Conservation (phyloP, 2,888 invertebrate genomes). For the Tolmerus cingulatus region DNA sequence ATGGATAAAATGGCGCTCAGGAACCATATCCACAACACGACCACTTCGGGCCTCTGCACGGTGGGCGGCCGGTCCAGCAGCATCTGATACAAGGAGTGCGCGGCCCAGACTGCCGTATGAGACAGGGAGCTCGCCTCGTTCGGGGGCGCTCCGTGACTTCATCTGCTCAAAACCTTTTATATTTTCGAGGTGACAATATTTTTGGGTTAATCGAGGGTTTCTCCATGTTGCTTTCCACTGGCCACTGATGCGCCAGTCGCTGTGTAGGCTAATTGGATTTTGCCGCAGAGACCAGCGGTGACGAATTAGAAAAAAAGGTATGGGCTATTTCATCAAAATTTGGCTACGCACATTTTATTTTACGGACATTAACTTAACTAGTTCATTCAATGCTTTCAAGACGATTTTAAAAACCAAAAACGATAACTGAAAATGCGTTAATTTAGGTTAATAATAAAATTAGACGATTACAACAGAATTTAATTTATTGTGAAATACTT, state of each 20-base stretch:
- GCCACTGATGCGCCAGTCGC: not conserved
- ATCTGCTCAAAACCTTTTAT: conserved; percentile 5
- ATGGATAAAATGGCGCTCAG: conserved; percentile 55
- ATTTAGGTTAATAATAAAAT: too few species aligned
- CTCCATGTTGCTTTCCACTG: not conserved
- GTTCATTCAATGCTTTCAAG: too few species aligned
- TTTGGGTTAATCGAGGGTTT: not conserved
- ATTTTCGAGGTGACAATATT: conserved; percentile 4
- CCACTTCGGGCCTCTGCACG: conserved; percentile 60
- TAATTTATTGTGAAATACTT: too few species aligned
- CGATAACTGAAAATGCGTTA: too few species aligned
- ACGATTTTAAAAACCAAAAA: too few species aligned
- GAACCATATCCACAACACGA: conserved; percentile 59
- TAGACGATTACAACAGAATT: too few species aligned
- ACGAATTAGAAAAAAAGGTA: not conserved
- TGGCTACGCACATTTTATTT: not conserved
- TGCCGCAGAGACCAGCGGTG: not conserved
- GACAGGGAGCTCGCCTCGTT: conserved; percentile 12
- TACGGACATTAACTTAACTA: too few species aligned
- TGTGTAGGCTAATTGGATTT: not conserved
- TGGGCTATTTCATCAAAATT: not conserved
- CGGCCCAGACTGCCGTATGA: conserved; percentile 50
- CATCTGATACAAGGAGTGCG: conserved; percentile 55
- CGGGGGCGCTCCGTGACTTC: conserved; percentile 1
- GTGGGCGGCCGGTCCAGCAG: conserved; percentile 60